Base-by-base conservation (phyloP, 1,140 invertebrate species). In the Aradophagus sp. region DNA sequence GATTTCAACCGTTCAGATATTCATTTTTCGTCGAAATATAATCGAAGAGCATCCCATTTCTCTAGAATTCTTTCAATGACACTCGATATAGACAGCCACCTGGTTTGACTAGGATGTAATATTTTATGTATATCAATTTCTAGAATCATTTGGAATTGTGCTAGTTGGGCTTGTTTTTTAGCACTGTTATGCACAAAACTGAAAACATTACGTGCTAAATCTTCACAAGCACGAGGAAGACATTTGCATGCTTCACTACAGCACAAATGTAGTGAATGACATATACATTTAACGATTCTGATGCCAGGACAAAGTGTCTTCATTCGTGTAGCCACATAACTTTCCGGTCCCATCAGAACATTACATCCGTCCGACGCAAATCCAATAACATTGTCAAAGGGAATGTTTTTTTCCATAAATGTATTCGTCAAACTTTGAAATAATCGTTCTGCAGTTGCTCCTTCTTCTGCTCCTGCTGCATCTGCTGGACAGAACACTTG, bases 341-440 rank as follows among this genome's bases (percentile, higher is more conserved):
- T 41, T 0, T 19, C 17, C 5, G 1, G 5, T 1, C 82, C 83
- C 71, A 84, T 79, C 83, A 82, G 84, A 1, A 65, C 68, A 58
- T 77, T 84, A 32, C 76, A 77, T 0, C 79, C 79, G 71, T 86
- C 83, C 2, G 75, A 79, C 17, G 42, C 82, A 67, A 84, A 86
- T 5, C 81, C 79, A 45, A 82, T 77, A 1, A 83, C 50, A 73
- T 86, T 84, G 6, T 73, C 39, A 8, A 77, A 41, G 6, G 79
- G 75, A 12, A 84, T 74, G 3, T 70, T 41, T 13, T 58, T 12
- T 6, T 72, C 44, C 26, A 75, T n/a, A 26, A 85, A 76, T 7
- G 53, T 47, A 15, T 27, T 42, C 7, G 48, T 56, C 2, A 76
- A 36, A 20, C 34, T 38, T 8, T 52, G 6, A 38, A 59, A 75